Evolutionary conservation across 2,797 vertebrate genomes (phyloP), one percentile per base, ranked within the genome.

Genomic region (Cephalopachus bancanus): DNA sequence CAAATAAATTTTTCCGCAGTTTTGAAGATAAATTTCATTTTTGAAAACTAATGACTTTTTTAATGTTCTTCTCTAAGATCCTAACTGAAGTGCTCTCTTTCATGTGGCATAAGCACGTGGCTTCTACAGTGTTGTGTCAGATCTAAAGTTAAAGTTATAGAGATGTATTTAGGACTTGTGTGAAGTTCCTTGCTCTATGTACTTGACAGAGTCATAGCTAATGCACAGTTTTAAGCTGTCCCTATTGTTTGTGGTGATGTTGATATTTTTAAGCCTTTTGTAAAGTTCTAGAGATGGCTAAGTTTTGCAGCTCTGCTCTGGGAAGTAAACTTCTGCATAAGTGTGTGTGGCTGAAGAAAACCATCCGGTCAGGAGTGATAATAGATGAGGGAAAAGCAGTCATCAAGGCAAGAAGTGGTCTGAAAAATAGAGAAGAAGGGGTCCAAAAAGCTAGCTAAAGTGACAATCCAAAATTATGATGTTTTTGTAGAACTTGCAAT

Each of bases 281-380:
- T 72, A 90, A 83, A 17, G 8, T 83, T 83, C 81, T 62, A 86
- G 5, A 65, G 57, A 86, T 9, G 76, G 20, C 59, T 91, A 78
- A 19, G 74, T 87, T 90, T 83, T 93, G 72, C 1, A 79, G 51
- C n/a, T 90, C 30, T 94, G n/a, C 33, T 94, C 57, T 94, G 37
- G 59, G 37, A 86, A 97, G 87, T 59, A 86, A 92, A 81, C 87
- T 64, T 72, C 30, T 96, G 57, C 16, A 60, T 26, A 55, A 65
- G 17, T 53, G 12, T 72, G 85, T 30, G 16, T 86, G 30, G 22
- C 72, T 53, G 10, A 11, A n/a, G 9, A 81, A 89, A 89, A 83
- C 12, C 17, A 60, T 53, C 16, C 22, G 20, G 22, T 91, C 49
- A 83, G 33, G 30, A 72, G 26, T 49, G 60, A 75, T 85, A 86